phyloP scores from a whole-genome alignment of 2,797 vertebrate species.

The Bradypodion pumilum region DNA sequence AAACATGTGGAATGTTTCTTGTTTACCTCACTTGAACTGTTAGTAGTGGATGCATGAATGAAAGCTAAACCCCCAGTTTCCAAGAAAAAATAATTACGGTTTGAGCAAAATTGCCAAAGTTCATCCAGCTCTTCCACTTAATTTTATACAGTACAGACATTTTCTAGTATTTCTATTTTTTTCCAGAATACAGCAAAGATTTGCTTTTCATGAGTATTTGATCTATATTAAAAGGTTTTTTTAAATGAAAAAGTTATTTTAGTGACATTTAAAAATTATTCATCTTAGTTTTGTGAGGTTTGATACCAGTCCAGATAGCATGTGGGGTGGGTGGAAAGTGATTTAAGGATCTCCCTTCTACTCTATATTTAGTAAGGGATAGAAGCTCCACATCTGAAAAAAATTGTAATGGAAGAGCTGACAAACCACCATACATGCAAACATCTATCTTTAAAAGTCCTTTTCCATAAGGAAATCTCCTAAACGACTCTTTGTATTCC shows the following conservation, averaged over 20 bases:
- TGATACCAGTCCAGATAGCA: too few species aligned
- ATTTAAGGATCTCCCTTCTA: too few species aligned
- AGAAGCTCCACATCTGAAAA: too few species aligned
- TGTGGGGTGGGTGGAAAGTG: too few species aligned
- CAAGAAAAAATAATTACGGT: constrained; percentile 23
- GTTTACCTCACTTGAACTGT: constrained; percentile 20
- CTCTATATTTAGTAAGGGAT: too few species aligned
- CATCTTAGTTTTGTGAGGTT: too few species aligned
- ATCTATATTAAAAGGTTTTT: background rate
- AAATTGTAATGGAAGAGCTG: too few species aligned
- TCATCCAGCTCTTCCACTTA: background rate
- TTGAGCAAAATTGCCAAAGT: constrained; percentile 17
- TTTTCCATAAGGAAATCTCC: too few species aligned
- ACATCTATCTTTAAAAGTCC: too few species aligned
- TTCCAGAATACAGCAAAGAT: background rate
- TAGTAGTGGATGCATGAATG: constrained; percentile 14
- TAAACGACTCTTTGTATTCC: too few species aligned
- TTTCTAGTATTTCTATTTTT: background rate
- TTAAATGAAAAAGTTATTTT: background rate
- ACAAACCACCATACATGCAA: too few species aligned
- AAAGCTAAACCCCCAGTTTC: constrained; percentile 16
- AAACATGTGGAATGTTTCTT: constrained; percentile 11
- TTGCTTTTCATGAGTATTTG: background rate
- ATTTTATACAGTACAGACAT: background rate
- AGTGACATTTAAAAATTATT: background rate